phyloP scores from a whole-genome alignment of 2,797 vertebrate species.

The Pyrocephalus nanus region DNA sequence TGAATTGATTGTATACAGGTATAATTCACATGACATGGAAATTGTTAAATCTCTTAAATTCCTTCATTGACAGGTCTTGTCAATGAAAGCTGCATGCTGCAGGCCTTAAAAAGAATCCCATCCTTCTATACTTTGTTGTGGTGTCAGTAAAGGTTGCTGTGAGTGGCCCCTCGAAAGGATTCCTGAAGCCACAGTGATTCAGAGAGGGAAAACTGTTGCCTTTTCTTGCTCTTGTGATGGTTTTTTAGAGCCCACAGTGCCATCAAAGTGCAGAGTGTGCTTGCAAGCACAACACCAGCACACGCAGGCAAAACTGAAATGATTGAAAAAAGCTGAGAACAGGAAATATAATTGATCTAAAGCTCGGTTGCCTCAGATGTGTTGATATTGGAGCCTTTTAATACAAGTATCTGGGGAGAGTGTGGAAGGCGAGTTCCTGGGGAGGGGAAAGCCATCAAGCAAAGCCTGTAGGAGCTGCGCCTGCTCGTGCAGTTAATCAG shows the following conservation, averaged over 20 bases:
- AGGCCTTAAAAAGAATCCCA: not conserved
- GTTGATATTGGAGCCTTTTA: not conserved
- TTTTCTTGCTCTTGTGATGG: not conserved
- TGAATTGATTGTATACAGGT: not conserved
- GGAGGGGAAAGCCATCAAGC: not conserved
- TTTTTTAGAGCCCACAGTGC: not conserved
- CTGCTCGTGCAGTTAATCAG: not conserved
- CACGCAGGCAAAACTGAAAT: not conserved
- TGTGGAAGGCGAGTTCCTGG: not conserved
- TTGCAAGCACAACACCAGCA: not conserved
- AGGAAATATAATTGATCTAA: not conserved
- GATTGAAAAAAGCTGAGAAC: not conserved
- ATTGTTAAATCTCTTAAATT: not conserved
- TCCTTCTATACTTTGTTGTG: not conserved
- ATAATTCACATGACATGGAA: not conserved
- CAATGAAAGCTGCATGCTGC: not conserved
- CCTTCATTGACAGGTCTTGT: not conserved
- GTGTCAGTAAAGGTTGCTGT: not conserved
- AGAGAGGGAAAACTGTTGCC: accelerated
- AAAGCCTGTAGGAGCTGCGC: not conserved
- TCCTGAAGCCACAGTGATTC: accelerated
- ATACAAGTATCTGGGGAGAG: not conserved
- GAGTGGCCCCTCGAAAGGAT: not conserved
- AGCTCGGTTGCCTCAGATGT: not conserved
- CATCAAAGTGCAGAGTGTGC: not conserved